These are phyloP conservation scores for Sciurus niger DNA, from an alignment of 2,113 vertebrate species.

Conservation along the genomic window DNA sequence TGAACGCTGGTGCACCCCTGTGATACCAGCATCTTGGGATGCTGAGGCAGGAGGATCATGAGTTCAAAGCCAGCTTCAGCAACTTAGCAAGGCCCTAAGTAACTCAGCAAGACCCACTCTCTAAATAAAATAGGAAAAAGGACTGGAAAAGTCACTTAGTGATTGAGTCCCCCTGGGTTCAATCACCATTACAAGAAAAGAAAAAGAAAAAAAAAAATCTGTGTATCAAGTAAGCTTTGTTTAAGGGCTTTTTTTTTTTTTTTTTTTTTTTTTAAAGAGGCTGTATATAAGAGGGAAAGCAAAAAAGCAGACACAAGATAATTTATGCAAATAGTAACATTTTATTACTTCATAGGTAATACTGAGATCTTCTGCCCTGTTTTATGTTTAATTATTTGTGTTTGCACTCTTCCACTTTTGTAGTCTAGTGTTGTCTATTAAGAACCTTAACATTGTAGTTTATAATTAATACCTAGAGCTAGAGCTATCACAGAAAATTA, in stretches of 20 bases:
- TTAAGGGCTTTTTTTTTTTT: neutral
- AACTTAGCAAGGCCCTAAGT: too few relatives aligned
- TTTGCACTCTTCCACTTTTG: slow-evolving; percentile 57
- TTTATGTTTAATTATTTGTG: slow-evolving; percentile 52
- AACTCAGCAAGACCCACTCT: too few relatives aligned
- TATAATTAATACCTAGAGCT: slow-evolving; percentile 64
- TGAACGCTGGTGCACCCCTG: too few relatives aligned
- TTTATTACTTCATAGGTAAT: slow-evolving; percentile 42
- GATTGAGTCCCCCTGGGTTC: too few relatives aligned
- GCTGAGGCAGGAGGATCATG: too few relatives aligned
- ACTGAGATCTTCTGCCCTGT: slow-evolving; percentile 19
- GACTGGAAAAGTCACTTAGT: too few relatives aligned
- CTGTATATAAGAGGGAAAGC: neutral
- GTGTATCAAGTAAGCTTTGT: neutral
- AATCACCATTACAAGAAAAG: too few relatives aligned
- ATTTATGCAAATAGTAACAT: slow-evolving; percentile 49
- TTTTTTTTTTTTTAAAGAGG: neutral
- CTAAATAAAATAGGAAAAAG: too few relatives aligned
- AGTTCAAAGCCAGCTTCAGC: too few relatives aligned
- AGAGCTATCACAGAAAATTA: slow-evolving; percentile 22
- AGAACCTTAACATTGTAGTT: slow-evolving; percentile 62
- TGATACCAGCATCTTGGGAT: too few relatives aligned
- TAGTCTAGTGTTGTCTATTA: slow-evolving; percentile 6
- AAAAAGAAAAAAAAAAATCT: neutral
- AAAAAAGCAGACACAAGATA: slow-evolving; percentile 45